These are phyloP conservation scores for Apteryx mantelli DNA, from an alignment of 2,113 vertebrate genomes.

Conservation along the genomic window DNA sequence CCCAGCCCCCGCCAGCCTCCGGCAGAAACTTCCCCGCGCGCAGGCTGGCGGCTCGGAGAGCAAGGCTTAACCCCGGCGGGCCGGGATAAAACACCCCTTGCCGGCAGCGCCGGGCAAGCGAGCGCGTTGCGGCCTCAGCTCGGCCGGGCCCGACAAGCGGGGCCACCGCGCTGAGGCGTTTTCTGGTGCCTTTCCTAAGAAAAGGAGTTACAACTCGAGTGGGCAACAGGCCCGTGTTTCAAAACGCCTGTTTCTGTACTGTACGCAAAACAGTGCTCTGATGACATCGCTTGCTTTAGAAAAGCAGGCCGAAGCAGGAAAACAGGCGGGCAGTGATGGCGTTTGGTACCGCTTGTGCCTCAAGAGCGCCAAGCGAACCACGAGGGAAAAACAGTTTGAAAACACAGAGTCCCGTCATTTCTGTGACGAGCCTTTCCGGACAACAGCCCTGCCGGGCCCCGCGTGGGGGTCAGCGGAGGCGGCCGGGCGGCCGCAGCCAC, in stretches of 20 bases:
- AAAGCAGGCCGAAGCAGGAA: background rate
- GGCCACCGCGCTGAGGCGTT: rapidly evolving
- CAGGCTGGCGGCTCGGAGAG: background rate
- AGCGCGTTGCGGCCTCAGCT: background rate
- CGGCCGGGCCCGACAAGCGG: background rate
- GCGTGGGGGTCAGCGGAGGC: background rate
- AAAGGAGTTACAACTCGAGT: background rate
- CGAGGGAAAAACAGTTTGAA: background rate
- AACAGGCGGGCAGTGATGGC: background rate
- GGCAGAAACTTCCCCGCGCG: background rate
- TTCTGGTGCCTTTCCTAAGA: rapidly evolving
- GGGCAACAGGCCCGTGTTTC: background rate
- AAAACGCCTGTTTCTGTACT: background rate
- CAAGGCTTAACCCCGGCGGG: rapidly evolving
- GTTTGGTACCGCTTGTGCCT: rapidly evolving
- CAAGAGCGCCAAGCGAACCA: background rate
- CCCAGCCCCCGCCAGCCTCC: rapidly evolving
- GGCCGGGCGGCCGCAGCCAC: background rate
- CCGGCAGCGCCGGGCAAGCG: rapidly evolving
- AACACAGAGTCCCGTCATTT: rapidly evolving
- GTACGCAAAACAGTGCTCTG: background rate
- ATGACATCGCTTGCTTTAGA: too few species aligned
- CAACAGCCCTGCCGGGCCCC: background rate
- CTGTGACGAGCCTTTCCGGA: background rate
- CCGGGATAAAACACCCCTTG: background rate